Percentiles rank a stretch among this genome's conserved stretches.
These are phyloP conservation scores for Caenorhabditis sp. DNA, from an alignment of 2,888 invertebrate genomes.

Conservation along the genomic window DNA sequence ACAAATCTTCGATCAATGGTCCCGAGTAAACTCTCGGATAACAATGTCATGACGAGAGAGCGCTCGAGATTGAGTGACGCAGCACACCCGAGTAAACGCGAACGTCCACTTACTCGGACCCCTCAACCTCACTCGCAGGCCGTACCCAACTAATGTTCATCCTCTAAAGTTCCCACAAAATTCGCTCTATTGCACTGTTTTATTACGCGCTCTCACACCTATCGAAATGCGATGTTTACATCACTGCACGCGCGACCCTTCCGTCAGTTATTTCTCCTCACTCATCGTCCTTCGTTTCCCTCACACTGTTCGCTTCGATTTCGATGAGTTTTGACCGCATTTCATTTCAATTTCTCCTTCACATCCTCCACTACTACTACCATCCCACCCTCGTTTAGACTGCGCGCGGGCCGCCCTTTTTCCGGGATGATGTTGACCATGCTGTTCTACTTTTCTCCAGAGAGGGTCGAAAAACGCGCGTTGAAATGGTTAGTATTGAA, in stretches of 20 bases:
- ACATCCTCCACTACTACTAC: constrained; percentile 11
- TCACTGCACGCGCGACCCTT: constrained; percentile 63
- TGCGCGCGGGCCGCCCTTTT: constrained; percentile 38
- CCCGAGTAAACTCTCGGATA: constrained; percentile 44
- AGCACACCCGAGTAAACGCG: background rate
- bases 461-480: constrained; percentile 26
- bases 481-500: constrained; percentile 25
- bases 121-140: background rate
- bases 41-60: constrained; percentile 28
- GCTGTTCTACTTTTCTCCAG: constrained; percentile 58
- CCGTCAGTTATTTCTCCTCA: constrained; percentile 43
- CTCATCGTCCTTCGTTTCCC: constrained; percentile 32
- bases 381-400: constrained; percentile 33
- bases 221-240: constrained; percentile 66
- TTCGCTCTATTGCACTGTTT: constrained; percentile 57
- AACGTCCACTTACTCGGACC: constrained; percentile 16
- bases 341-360: constrained; percentile 44
- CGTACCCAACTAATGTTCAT: constrained; percentile 34
- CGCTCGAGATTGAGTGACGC: background rate
- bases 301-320: constrained; percentile 52
- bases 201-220: constrained; percentile 63
- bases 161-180: constrained; percentile 4
- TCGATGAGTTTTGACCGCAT: constrained; percentile 60
- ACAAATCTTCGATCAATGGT: constrained; percentile 49
- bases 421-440: constrained; percentile 55